Conservation (phyloP, 2,797 vertebrate genomes). For the Pelochelys cantorii region DNA sequence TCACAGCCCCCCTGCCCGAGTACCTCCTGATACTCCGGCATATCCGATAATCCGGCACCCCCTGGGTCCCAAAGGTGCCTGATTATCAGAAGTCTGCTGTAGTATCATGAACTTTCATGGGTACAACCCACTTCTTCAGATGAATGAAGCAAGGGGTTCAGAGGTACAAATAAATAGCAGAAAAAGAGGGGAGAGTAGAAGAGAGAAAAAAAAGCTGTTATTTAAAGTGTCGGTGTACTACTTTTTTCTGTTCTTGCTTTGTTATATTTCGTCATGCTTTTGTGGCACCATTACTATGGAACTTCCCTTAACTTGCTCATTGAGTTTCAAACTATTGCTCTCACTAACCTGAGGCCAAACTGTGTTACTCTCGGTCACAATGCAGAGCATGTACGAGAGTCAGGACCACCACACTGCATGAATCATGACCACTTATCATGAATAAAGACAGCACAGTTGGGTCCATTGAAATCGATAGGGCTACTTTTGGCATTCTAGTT, state of each 20-base stretch:
- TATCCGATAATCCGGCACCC: too few species aligned
- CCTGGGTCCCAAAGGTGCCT: too few species aligned
- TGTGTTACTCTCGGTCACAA: not conserved
- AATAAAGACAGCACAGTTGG: not conserved
- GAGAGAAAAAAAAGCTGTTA: too few species aligned
- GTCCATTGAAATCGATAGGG: not conserved
- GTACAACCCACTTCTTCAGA: too few species aligned
- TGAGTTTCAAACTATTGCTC: not conserved
- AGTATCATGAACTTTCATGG: too few species aligned
- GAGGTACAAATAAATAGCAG: too few species aligned
- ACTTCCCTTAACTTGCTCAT: not conserved
- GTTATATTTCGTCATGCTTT: not conserved
- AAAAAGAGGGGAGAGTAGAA: too few species aligned
- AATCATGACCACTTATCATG: not conserved
- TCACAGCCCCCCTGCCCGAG: too few species aligned
- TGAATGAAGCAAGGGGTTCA: too few species aligned
- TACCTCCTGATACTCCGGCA: too few species aligned
- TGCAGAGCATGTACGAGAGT: not conserved
- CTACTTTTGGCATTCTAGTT: not conserved
- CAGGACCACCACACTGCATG: not conserved
- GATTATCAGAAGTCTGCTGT: too few species aligned
- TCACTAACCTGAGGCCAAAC: not conserved
- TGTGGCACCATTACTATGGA: not conserved
- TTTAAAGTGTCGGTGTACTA: not conserved
- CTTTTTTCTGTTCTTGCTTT: not conserved